A percentile compares a stretch with the other conserved stretches of the same genome.
These are phyloP conservation scores for Microctenopoma lineatum DNA, from an alignment of 2,797 vertebrate species.

Conservation along the genomic window DNA sequence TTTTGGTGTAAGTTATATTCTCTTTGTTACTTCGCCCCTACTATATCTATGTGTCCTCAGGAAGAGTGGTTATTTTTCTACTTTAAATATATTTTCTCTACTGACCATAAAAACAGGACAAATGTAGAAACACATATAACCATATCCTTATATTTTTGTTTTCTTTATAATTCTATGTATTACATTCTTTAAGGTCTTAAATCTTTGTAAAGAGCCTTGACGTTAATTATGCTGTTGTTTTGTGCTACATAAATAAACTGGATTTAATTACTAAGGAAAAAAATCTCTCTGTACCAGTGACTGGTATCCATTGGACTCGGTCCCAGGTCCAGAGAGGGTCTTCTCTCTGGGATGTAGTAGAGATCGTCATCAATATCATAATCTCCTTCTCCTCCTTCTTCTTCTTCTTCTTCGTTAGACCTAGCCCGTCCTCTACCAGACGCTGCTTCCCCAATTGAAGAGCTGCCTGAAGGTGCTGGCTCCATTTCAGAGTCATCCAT, in stretches of 20 bases:
- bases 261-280: background rate
- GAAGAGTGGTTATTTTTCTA: background rate
- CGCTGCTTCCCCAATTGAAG: slow-evolving; percentile 63
- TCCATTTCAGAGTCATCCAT: slow-evolving; percentile 49
- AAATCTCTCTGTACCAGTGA: slow-evolving; percentile 45
- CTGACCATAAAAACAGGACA: background rate
- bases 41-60: background rate
- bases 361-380: slow-evolving; percentile 56
- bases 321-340: slow-evolving; percentile 69
- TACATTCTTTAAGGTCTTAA: too few relatives aligned
- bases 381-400: slow-evolving; percentile 25
- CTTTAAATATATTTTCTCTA: background rate
- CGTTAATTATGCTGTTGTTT: too few relatives aligned
- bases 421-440: slow-evolving; percentile 57
- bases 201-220: too few relatives aligned
- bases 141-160: too few relatives aligned
- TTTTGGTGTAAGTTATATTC: background rate
- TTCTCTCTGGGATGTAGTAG: slow-evolving; percentile 70
- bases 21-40: background rate
- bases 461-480: slow-evolving; percentile 10
- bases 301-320: slow-evolving; percentile 57
- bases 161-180: too few relatives aligned
- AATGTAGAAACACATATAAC: background rate
- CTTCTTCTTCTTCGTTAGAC: slow-evolving; percentile 56
- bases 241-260: too few relatives aligned